Percentiles rank a stretch among this genome's conserved stretches.
phyloP scores from a whole-genome alignment of 2,113 vertebrate species.

The Prionailurus bengalensis region DNA sequence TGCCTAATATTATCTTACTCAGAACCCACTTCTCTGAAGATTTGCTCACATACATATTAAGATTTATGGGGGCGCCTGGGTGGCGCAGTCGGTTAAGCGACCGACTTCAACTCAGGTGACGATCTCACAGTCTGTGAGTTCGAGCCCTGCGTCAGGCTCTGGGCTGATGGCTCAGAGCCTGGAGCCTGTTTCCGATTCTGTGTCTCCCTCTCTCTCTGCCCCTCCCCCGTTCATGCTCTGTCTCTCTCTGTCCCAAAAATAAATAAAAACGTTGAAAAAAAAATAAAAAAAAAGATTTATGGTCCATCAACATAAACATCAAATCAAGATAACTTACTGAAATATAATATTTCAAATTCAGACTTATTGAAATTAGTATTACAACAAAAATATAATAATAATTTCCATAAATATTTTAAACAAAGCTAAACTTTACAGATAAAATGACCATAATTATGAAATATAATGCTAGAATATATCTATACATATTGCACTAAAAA shows the following conservation, averaged over 20 bases:
- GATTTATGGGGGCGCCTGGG: background rate
- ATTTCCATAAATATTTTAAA: background rate
- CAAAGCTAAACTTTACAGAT: constrained; percentile 2
- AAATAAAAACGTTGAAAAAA: too few relatives aligned
- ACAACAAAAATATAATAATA: background rate
- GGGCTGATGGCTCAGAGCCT: too few relatives aligned
- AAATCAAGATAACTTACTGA: background rate
- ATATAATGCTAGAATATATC: background rate
- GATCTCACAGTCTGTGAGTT: too few relatives aligned
- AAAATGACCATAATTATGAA: background rate
- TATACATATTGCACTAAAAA: background rate
- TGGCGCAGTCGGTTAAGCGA: too few relatives aligned
- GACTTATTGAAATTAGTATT: background rate
- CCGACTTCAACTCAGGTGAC: too few relatives aligned
- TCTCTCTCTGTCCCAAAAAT: too few relatives aligned
- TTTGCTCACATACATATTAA: background rate
- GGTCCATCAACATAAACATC: background rate
- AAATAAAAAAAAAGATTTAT: background rate
- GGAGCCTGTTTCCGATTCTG: too few relatives aligned
- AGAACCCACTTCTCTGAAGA: background rate
- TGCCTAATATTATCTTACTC: background rate
- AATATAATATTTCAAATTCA: background rate
- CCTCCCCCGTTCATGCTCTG: too few relatives aligned
- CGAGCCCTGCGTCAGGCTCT: too few relatives aligned
- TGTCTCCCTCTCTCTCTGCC: too few relatives aligned